Base-by-base conservation (phyloP, 2,888 invertebrate genomes). In the Cheilosia vulpina region DNA sequence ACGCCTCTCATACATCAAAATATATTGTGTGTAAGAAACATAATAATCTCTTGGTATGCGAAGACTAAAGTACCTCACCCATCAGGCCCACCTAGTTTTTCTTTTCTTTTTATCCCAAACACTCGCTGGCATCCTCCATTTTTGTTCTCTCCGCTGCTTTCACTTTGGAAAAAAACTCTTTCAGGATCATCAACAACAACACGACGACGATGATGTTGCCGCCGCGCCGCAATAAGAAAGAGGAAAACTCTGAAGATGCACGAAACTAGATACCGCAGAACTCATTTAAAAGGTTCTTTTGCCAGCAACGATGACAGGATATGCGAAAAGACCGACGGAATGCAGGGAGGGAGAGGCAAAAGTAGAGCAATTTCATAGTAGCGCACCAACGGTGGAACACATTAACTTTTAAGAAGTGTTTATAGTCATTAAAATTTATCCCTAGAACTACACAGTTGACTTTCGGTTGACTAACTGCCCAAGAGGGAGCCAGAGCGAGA, bases 351-450 rank as follows among this genome's bases (percentile, higher is more conserved):
- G 2, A 24, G 21, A 24, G 47, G 24, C 27, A 72, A 81, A 81
- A 60, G 34, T 24, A 21, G 38, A 72, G 55, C 58, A 71, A 63
- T 76, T 55, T 71, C 57, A 47, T 4, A 1, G 31, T 19, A 53
- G 19, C 27, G 17, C 31, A 50, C 68, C 68, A 68, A 17, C 79
- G 69, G 27, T 76, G 71, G 66, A 76, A 81, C 81, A 80, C 85
- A 81, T 85, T 85, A 85, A 85, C 85, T 81, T 85, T 81, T 81
- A 85, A 81, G 85, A 85, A 85, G 85, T 85, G 85, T 85, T 85
- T 85, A 85, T 85, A 72, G 85, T 85, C 85, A 85, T 85, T 85
- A 80, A 81, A 85, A 85, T 85, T 85, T 85, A 85, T 85, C 81
- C 80, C 43, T 85, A 34, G 43, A 81, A 80, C 85, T 81, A 76